A percentile compares a stretch with the other conserved stretches of the same genome.
phyloP scores from a whole-genome alignment of 2,797 vertebrate species.

The Salmo trutta region DNA sequence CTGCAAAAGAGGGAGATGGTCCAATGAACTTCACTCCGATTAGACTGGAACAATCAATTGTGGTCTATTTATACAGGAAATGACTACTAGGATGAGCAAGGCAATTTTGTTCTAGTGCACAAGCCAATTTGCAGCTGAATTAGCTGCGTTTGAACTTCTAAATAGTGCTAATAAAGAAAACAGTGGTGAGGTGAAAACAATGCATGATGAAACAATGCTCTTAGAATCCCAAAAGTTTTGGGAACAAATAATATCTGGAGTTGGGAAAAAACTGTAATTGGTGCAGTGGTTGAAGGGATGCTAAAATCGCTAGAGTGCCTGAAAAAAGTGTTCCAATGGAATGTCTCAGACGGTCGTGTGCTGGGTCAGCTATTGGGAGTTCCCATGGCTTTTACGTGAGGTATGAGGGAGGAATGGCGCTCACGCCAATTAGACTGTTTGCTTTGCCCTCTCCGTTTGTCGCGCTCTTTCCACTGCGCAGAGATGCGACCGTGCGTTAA shows the following conservation, averaged over 20 bases:
- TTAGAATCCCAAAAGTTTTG: neutral
- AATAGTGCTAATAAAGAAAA: constrained; percentile 50
- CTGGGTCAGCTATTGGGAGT: constrained; percentile 54
- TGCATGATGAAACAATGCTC: constrained; percentile 56
- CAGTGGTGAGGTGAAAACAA: constrained; percentile 53
- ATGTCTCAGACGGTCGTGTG: constrained; percentile 69
- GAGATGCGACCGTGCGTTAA: constrained; percentile 31
- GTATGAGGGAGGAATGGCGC: constrained; percentile 74
- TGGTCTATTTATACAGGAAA: constrained; percentile 73
- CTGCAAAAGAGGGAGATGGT: constrained; percentile 17
- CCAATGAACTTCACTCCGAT: constrained; percentile 62
- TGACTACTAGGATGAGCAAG: constrained; percentile 68
- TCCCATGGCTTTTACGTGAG: constrained; percentile 75
- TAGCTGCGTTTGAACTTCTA: constrained; percentile 45
- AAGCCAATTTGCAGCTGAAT: constrained; percentile 29
- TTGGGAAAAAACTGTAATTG: constrained; percentile 42
- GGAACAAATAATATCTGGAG: neutral
- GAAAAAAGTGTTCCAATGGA: constrained; percentile 73
- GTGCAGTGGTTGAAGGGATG: constrained; percentile 60
- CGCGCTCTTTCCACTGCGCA: constrained; percentile 44
- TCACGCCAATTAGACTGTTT: constrained; percentile 76
- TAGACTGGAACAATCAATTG: constrained; percentile 70
- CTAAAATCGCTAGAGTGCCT: constrained; percentile 61
- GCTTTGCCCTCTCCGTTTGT: constrained; percentile 65
- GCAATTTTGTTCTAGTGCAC: constrained; percentile 64